These are phyloP conservation scores for Odocoileus virginianus DNA, from an alignment of 2,113 vertebrate species.

Conservation along the genomic window DNA sequence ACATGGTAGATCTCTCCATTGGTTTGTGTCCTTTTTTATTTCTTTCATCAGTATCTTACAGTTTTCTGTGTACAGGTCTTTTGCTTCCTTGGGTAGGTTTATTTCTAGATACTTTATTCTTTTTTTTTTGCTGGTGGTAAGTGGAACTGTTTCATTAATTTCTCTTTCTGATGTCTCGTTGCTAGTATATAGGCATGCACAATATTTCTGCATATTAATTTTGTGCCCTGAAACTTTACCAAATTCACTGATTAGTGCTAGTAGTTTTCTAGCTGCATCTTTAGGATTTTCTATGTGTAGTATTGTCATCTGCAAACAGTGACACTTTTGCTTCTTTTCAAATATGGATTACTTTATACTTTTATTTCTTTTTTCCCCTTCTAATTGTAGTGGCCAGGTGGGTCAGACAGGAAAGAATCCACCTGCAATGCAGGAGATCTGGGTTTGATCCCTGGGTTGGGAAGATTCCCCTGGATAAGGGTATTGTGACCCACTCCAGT, in stretches of 20 bases:
- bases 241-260: background rate
- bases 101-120: background rate
- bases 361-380: background rate
- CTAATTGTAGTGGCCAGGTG: background rate
- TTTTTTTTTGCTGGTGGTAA: background rate
- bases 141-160: background rate
- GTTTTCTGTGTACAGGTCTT: background rate
- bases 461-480: background rate
- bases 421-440: background rate
- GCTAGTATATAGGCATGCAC: background rate
- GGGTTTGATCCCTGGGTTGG: rapidly evolving
- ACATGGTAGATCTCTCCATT: background rate
- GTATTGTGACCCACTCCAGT: background rate
- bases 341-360: background rate
- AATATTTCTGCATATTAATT: background rate
- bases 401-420: background rate
- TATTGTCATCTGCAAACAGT: background rate
- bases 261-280: background rate
- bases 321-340: background rate
- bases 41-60: background rate
- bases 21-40: background rate
- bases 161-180: background rate
- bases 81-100: background rate
- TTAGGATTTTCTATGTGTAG: background rate
- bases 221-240: background rate